Percentiles rank a stretch among this genome's conserved stretches.
phyloP scores from a whole-genome alignment of 2,113 vertebrate species.

The Philantomba maxwellii region DNA sequence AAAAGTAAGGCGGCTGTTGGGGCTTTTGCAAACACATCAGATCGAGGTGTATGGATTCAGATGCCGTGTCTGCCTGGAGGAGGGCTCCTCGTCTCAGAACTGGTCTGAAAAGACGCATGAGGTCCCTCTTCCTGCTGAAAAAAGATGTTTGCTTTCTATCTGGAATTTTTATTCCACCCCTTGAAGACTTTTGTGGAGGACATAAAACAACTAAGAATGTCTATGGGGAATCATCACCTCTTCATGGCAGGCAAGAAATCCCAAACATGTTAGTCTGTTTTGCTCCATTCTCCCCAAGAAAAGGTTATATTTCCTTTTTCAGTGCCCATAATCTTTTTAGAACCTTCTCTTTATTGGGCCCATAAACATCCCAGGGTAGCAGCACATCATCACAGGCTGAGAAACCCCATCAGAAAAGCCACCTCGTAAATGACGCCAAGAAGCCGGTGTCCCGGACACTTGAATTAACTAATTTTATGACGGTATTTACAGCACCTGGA shows the following conservation, averaged over 20 bases:
- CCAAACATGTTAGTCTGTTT: constrained; percentile 75
- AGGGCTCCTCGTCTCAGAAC: neutral
- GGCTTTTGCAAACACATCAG: neutral
- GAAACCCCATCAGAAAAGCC: constrained; percentile 69
- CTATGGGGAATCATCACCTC: constrained; percentile 71
- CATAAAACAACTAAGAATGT: constrained; percentile 72
- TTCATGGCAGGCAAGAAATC: constrained; percentile 77
- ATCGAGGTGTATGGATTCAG: neutral
- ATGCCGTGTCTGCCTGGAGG: neutral
- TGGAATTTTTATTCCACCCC: constrained; percentile 72
- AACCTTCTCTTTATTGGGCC: constrained; percentile 78
- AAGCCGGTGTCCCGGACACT: constrained; percentile 8
- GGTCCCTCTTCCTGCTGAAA: constrained; percentile 4
- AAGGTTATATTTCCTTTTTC: constrained; percentile 83
- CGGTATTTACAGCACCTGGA: neutral
- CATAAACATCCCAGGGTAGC: constrained; percentile 73
- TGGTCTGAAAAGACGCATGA: constrained; percentile 9
- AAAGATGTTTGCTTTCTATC: constrained; percentile 60
- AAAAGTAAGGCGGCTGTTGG: neutral
- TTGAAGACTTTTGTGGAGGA: constrained; percentile 73
- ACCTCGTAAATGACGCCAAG: constrained; percentile 44
- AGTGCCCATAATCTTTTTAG: constrained; percentile 84
- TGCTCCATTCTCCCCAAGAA: constrained; percentile 73
- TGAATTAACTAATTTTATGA: constrained; percentile 34
- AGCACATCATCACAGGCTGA: constrained; percentile 74